Conservation (phyloP, 2,797 vertebrate genomes). For the Labroides dimidiatus region DNA sequence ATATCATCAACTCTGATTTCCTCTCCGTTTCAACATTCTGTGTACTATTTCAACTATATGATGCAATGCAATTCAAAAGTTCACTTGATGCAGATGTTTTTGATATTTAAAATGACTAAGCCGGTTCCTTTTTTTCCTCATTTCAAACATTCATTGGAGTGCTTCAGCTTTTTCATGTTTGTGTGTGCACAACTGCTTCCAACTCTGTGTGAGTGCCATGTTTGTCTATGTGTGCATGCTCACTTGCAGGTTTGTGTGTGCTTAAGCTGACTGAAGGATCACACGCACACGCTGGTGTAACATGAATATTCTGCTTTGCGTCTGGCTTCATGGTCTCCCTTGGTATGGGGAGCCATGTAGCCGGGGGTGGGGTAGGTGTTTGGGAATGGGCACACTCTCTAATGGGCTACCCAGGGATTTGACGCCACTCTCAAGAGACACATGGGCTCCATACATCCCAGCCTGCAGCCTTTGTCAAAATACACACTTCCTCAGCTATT, state of each 20-base stretch:
- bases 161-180: constrained; percentile 46
- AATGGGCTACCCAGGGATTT: constrained; percentile 84
- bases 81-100: constrained; percentile 50
- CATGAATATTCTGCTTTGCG: constrained; percentile 81
- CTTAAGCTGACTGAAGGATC: constrained; percentile 58
- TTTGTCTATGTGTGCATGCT: constrained; percentile 34
- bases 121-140: constrained; percentile 41
- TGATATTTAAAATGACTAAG: constrained; percentile 60
- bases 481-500: constrained; percentile 83
- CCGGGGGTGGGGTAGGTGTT: constrained; percentile 45
- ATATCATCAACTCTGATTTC: constrained; percentile 49
- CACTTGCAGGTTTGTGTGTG: constrained; percentile 38
- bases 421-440: constrained; percentile 76
- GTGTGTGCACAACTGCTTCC: constrained; percentile 22
- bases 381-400: constrained; percentile 69
- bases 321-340: constrained; percentile 69
- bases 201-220: constrained; percentile 18
- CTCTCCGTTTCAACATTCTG: constrained; percentile 64
- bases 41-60: constrained; percentile 61
- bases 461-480: constrained; percentile 79
- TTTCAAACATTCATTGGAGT: constrained; percentile 60
- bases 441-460: constrained; percentile 69
- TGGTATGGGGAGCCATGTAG: constrained; percentile 64
- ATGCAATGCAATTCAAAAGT: constrained; percentile 65
- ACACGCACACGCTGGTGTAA: constrained; percentile 54